Conservation (phyloP, 2,113 vertebrate genomes). For the Lophius piscatorius region DNA sequence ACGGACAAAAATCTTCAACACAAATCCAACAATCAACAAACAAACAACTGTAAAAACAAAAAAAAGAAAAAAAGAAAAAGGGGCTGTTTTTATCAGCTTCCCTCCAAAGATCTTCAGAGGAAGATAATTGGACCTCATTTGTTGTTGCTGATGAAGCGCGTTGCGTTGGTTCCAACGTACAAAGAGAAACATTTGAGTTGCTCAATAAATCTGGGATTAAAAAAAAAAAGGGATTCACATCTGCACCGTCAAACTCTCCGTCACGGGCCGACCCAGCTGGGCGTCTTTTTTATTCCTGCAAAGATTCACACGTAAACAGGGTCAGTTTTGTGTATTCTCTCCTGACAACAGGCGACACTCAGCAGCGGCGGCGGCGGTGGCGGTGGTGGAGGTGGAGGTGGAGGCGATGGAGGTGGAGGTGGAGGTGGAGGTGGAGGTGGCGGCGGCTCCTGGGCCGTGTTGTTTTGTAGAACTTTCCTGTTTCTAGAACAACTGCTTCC, state of each 20-base stretch:
- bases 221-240: slow-evolving; percentile 46
- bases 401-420: too few species aligned
- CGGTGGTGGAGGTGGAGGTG: slow-evolving; percentile 30
- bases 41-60: slow-evolving; percentile 18
- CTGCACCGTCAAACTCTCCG: slow-evolving; percentile 53
- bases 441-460: slow-evolving; percentile 56
- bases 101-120: slow-evolving; percentile 8
- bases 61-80: too few species aligned
- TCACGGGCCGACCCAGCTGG: slow-evolving; percentile 43
- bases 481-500: slow-evolving; percentile 76
- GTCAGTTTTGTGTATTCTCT: slow-evolving; percentile 35
- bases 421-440: slow-evolving; percentile 30
- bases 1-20: slow-evolving; percentile 31
- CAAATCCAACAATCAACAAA: slow-evolving; percentile 46
- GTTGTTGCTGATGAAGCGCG: slow-evolving; percentile 32
- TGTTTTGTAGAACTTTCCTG: slow-evolving; percentile 82
- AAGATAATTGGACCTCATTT: slow-evolving; percentile 34
- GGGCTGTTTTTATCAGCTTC: slow-evolving; percentile 16
- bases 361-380: slow-evolving; percentile 26
- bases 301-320: slow-evolving; percentile 25
- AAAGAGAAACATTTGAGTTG: slow-evolving; percentile 22
- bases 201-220: slow-evolving; percentile 36
- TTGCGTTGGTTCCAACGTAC: slow-evolving; percentile 28
- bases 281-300: slow-evolving; percentile 26
- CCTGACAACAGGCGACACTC: slow-evolving; percentile 54